phyloP scores from a whole-genome alignment of 1,140 invertebrate genomes.

The Brachionus rotundiformis region DNA sequence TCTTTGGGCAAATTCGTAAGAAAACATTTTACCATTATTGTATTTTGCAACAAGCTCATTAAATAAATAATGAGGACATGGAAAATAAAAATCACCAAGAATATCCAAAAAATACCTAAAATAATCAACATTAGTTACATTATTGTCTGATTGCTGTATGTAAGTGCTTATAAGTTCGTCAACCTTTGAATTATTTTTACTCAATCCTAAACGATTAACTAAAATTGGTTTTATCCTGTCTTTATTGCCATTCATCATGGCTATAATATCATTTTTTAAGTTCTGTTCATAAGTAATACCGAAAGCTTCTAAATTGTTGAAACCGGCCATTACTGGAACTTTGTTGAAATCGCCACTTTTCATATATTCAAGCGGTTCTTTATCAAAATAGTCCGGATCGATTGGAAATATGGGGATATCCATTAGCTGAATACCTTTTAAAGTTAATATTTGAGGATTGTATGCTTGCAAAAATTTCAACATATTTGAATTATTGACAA shows the following conservation, averaged over 20 bases:
- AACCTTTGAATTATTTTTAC: background rate
- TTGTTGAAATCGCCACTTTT: background rate
- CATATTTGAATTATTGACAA: constrained; percentile 52
- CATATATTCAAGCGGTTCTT: constrained; percentile 31
- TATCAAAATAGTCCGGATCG: constrained; percentile 6
- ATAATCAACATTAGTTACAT: constrained; percentile 18
- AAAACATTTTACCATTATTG: constrained; percentile 72
- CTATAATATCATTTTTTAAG: constrained; percentile 63
- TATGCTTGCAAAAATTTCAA: constrained; percentile 57
- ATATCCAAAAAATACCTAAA: constrained; percentile 64
- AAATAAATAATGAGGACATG: constrained; percentile 89
- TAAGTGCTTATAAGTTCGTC: background rate
- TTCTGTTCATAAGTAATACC: background rate
- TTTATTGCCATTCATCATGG: background rate
- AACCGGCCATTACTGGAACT: background rate
- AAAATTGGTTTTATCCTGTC: background rate
- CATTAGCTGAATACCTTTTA: background rate
- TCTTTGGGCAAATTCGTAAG: constrained; percentile 87
- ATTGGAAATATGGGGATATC: background rate
- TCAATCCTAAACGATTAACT: background rate
- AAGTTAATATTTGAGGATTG: constrained; percentile 58
- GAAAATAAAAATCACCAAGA: constrained; percentile 94
- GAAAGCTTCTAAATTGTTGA: constrained; percentile 10
- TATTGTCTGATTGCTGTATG: background rate
- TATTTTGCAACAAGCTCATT: constrained; percentile 77